These are phyloP conservation scores for Gisinianus flammeolus DNA, from an alignment of 2,888 invertebrate species.

Conservation along the genomic window DNA sequence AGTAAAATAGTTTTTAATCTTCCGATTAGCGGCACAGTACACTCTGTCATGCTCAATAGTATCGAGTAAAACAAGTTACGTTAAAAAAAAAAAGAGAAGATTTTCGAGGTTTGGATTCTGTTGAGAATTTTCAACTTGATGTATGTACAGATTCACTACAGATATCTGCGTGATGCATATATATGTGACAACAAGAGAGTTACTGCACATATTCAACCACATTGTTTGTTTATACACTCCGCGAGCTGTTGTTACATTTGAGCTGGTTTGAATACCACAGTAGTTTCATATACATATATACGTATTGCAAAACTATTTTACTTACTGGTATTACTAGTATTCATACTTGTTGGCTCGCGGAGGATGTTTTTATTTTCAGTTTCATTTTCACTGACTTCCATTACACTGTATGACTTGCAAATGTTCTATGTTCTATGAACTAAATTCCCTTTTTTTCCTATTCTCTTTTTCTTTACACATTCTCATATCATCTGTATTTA, in stretches of 20 bases:
- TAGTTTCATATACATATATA: not conserved
- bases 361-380: slow-evolving; percentile 7
- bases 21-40: not conserved
- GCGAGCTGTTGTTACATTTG: not conserved
- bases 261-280: not conserved
- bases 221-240: not conserved
- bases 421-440: not conserved
- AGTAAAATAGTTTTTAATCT: not conserved
- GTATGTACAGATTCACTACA: no score
- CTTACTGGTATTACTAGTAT: not conserved
- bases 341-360: not conserved
- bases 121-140: not conserved
- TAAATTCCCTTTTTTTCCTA: slow-evolving; percentile 1
- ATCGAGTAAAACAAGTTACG: not conserved
- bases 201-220: not conserved
- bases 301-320: not conserved
- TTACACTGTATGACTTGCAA: slow-evolving; percentile 25
- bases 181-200: not conserved
- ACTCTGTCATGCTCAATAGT: not conserved
- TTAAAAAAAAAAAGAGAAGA: not conserved
- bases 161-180: not conserved
- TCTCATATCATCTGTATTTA: not conserved
- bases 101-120: not conserved
- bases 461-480: not conserved
- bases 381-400: not conserved